A percentile compares a stretch with the other conserved stretches of the same genome.
Evolutionary conservation across 1,140 invertebrate genomes (phyloP).

Genomic region (Halyomorpha halys): DNA sequence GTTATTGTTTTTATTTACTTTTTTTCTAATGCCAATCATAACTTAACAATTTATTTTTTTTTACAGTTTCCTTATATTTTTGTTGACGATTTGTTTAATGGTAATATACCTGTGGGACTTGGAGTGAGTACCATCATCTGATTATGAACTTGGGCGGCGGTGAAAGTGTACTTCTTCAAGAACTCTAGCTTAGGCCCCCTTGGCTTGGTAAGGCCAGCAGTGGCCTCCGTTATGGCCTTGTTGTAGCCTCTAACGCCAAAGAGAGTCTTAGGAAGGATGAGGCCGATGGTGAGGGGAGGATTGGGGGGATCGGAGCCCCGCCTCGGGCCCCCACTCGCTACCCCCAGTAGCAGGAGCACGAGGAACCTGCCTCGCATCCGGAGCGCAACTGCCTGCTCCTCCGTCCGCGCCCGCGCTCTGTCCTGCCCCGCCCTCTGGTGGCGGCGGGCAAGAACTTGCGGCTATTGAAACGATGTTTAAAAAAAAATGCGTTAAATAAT

Average conservation of each 20-base stretch:
- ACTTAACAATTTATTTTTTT: no score
- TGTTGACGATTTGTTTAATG: background rate
- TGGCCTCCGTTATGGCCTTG: conserved; percentile 51
- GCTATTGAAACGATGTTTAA: no score
- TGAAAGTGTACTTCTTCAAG: conserved; percentile 51
- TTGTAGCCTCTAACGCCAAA: conserved; percentile 56
- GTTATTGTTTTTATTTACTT: no score
- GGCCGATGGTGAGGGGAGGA: conserved; percentile 42
- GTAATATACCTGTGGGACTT: conserved; percentile 55
- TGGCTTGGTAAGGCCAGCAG: conserved; percentile 47
- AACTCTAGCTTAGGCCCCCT: conserved; percentile 46
- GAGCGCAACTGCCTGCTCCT: conserved; percentile 18
- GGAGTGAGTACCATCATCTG: conserved; percentile 60
- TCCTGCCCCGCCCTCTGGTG: background rate
- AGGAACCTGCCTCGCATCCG: conserved; percentile 18
- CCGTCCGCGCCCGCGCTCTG: conserved; percentile 7
- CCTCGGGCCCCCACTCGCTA: background rate
- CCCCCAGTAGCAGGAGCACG: conserved; percentile 22
- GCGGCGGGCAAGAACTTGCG: no score
- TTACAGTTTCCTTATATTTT: background rate
- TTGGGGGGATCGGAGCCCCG: background rate
- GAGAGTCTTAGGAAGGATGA: conserved; percentile 53
- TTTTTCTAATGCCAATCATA: no score
- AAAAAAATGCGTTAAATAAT: no score
- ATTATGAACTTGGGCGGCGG: conserved; percentile 47